Evolutionary conservation across 2,888 invertebrate genomes (phyloP), one percentile per base, ranked within the genome.

Genomic region (Drosophila pseudotalamancana): DNA sequence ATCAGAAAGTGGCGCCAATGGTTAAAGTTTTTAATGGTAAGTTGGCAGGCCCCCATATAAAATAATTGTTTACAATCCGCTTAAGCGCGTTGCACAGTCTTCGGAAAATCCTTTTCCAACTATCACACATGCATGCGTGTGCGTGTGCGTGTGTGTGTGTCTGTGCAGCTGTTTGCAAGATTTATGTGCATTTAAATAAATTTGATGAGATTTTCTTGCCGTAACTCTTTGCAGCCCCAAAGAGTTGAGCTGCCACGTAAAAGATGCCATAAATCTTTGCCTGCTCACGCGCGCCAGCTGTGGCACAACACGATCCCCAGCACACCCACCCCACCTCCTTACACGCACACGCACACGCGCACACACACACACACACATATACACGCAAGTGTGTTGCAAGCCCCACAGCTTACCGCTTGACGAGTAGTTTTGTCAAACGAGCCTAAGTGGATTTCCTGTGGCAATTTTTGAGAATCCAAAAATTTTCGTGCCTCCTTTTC

Each of bases 1-100:
- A 82, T 87, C 66, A 87, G 72, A 87, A 82, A 88, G 88, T 88
- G 88, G 88, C 88, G 88, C 88, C 88, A 88, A 80, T 80, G 82
- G 76, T 75, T 80, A 72, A 61, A 55, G 60, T 54, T 72, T 85
- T 78, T 76, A 73, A 83, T 77, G 73, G 69, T 64, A 77, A 61
- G 56, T 57, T 50, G 34, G 37, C 60, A 35, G 51, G 37, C 56
- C 45, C 51, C 53, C 32, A 32, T n/a, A 55, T 62, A 49, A 57
- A 40, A 53, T 54, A 65, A 73, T 76, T 74, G 72, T 76, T 76
- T 76, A 76, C 66, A 74, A 43, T 75, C 46, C 56, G 74, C 73
- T 80, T 80, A 67, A 64, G 72, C 65, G 54, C 46, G 48, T 53
- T 50, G 23, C 42, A 31, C 27, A 57, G 43, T 50, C 49, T 45